A percentile compares a stretch with the other conserved stretches of the same genome.
These are phyloP conservation scores for Ariopsis seemanni DNA, from an alignment of 2,113 vertebrate species.

Conservation along the genomic window DNA sequence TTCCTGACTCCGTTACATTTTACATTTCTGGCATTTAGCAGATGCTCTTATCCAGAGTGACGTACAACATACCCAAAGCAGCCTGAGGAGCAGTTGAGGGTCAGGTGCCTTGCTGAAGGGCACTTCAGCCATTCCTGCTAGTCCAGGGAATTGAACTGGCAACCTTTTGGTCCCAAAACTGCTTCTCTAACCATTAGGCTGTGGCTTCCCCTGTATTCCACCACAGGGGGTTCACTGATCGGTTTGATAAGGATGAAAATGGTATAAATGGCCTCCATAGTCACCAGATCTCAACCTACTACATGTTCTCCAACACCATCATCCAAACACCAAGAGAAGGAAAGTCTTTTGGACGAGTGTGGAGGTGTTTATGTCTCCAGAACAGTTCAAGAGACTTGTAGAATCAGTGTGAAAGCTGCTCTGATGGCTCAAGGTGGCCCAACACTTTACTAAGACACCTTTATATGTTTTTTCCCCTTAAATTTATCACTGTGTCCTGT, in stretches of 20 bases:
- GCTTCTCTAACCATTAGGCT: too few species aligned
- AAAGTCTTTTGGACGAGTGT: not conserved
- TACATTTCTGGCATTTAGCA: too few species aligned
- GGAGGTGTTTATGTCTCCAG: not conserved
- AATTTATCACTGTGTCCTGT: not conserved
- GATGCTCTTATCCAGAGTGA: too few species aligned
- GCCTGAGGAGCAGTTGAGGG: too few species aligned
- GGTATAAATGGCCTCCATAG: not conserved
- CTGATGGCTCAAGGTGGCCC: not conserved
- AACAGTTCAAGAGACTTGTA: not conserved
- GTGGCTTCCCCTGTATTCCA: not conserved
- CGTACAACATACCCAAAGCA: too few species aligned
- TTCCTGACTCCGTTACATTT: too few species aligned
- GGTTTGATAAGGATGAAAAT: not conserved
- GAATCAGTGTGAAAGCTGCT: not conserved
- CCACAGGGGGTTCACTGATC: not conserved
- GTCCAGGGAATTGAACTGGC: too few species aligned
- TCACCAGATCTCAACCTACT: not conserved
- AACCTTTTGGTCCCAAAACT: too few species aligned
- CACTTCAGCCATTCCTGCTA: too few species aligned
- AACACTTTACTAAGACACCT: not conserved
- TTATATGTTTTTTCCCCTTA: not conserved
- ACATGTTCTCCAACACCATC: not conserved
- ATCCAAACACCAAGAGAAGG: not conserved
- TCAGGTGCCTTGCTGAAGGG: too few species aligned